Conservation (phyloP, 2,113 vertebrate species). For the Brachypteracias leptosomus region DNA sequence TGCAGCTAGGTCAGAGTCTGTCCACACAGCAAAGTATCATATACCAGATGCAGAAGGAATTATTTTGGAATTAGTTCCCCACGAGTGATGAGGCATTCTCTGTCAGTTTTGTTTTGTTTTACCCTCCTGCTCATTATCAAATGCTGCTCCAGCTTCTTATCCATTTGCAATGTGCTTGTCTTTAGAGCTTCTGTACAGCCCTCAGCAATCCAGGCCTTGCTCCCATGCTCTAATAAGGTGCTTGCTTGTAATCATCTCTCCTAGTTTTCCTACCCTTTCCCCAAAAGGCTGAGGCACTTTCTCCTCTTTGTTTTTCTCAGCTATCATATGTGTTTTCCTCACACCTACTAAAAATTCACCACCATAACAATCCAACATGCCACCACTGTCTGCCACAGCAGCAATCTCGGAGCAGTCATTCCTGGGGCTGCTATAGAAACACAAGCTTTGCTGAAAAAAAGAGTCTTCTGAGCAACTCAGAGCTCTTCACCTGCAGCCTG, state of each 20-base stretch:
- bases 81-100: background rate
- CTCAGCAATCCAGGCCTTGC: background rate
- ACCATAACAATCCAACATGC: background rate
- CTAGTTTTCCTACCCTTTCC: background rate
- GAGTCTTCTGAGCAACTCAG: background rate
- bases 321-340: background rate
- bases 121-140: background rate
- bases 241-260: background rate
- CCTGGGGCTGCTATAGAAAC: background rate
- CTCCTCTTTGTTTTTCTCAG: background rate
- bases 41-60: background rate
- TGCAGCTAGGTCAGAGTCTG: background rate
- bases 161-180: background rate
- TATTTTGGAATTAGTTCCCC: background rate
- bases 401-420: background rate
- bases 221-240: background rate
- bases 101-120: background rate
- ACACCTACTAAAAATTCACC: background rate
- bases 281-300: background rate
- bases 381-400: background rate
- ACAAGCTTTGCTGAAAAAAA: background rate
- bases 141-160: background rate
- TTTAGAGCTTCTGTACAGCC: background rate
- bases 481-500: background rate
- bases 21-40: background rate